Evolutionary conservation across 2,888 invertebrate species (phyloP).

Genomic region (Serripes groenlandicus): DNA sequence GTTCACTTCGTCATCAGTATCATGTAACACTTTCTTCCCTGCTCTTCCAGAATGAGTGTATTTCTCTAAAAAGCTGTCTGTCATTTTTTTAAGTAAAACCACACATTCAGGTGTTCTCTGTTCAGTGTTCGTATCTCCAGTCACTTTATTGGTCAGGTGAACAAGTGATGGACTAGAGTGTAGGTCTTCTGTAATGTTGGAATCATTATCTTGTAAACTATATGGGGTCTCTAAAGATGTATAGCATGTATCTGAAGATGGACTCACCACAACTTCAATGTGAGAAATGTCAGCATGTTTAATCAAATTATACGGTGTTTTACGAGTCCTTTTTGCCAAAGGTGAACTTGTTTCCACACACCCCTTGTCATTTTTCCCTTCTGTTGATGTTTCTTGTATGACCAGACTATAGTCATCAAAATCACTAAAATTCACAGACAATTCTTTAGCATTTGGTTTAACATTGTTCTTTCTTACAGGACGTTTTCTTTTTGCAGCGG

Average conservation of each 20-base stretch:
- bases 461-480: conserved; percentile 14
- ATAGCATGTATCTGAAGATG: conserved; percentile 36
- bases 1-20: neutral
- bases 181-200: neutral
- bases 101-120: conserved; percentile 44
- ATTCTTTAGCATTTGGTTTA: neutral
- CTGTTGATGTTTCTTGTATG: conserved; percentile 69
- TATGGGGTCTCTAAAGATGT: conserved; percentile 44
- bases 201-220: conserved; percentile 18
- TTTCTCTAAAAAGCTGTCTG: conserved; percentile 56
- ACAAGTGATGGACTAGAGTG: conserved; percentile 3
- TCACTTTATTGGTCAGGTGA: neutral
- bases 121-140: neutral
- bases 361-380: conserved; percentile 18
- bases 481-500: conserved; percentile 54
- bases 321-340: conserved; percentile 62
- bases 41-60: neutral
- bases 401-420: conserved; percentile 81
- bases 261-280: conserved; percentile 65
- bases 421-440: conserved; percentile 77
- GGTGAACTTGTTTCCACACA: conserved; percentile 77
- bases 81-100: conserved; percentile 59
- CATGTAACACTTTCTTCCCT: neutral
- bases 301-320: conserved; percentile 43
- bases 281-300: conserved; percentile 66